phyloP scores from a whole-genome alignment of 2,888 invertebrate species.

The Crossocerus cetratus region DNA sequence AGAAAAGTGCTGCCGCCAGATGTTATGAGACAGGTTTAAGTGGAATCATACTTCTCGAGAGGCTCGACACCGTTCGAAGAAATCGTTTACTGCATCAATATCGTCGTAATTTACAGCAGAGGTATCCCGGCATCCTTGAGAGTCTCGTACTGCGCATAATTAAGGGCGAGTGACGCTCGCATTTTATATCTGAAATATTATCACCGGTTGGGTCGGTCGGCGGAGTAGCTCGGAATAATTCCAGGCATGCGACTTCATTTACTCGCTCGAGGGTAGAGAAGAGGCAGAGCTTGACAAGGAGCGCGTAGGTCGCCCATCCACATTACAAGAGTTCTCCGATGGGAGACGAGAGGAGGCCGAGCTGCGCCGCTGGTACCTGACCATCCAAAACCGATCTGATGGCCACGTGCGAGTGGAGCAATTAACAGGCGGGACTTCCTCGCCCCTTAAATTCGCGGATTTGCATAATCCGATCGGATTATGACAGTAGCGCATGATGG shows the following conservation, averaged over 20 bases:
- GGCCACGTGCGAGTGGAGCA: slow-evolving; percentile 15
- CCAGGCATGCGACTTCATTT: slow-evolving; percentile 8
- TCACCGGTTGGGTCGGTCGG: too few relatives aligned
- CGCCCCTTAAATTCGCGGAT: slow-evolving; percentile 21
- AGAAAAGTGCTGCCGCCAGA: too few relatives aligned
- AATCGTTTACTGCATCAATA: too few relatives aligned
- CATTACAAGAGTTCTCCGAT: slow-evolving; percentile 11
- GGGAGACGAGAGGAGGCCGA: slow-evolving; percentile 20
- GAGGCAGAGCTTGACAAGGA: slow-evolving; percentile 2
- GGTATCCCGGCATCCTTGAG: too few relatives aligned
- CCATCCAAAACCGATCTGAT: slow-evolving; percentile 16
- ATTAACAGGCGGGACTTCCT: slow-evolving; percentile 34
- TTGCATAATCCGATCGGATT: slow-evolving; percentile 36
- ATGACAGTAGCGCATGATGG: slow-evolving; percentile 17
- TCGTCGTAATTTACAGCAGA: not conserved
- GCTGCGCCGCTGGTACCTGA: slow-evolving; percentile 23
- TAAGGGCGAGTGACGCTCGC: not conserved
- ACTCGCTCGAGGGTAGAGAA: not conserved
- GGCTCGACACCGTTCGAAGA: not conserved
- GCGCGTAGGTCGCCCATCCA: slow-evolving; percentile 23
- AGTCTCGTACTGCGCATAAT: not conserved
- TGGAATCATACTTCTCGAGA: not conserved
- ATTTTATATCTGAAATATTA: not conserved
- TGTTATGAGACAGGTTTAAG: not conserved
- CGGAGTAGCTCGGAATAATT: not conserved